Evolutionary conservation across 2,797 vertebrate species (phyloP), one percentile per base, ranked within the genome.

Genomic region (Salarias fasciatus): DNA sequence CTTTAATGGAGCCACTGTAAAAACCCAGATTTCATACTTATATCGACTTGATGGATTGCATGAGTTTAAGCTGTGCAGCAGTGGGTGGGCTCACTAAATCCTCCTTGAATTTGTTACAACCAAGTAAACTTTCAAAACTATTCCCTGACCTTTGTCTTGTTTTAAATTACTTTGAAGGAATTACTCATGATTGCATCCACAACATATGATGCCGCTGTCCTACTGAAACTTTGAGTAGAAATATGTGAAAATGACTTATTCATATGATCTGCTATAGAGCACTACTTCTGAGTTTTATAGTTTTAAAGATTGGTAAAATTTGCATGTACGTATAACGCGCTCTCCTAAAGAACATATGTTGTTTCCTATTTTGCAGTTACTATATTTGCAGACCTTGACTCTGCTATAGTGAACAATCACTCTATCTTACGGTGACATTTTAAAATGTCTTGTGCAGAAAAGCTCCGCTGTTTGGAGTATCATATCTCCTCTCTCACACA

Each of bases 1-100:
- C 15, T 56, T 63, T 33, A 63, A 65, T 52, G 13, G 11, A 68
- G 38, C 35, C 6, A 28, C 6, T 58, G 36, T 68, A 8, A 53
- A 40, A 62, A 47, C 63, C 24, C 18, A 55, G 2, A 44, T 63
- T 50, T 49, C 14, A 49, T 5, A 12, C 15, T 62, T 8, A 48
- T 36, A 56, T 38, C 30, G 35, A 47, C 41, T 40, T 36, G 8
- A 48, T 40, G 33, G 28, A 44, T 8, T 10, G 3, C 48, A 11
- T 2, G 11, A 41, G 35, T 30, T 5, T 40, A 8, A n/a, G 11
- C 9, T 10, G 2, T 51, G 37, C 28, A 5, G 18, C 13, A 28
- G 18, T 45, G 33, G 29, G 36, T 38, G 44, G 31, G 10, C 5
- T 13, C 9, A 36, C 5, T 56, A 50, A 46, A 44, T 57, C 24